These are phyloP conservation scores for Aplodontia rufa DNA, from an alignment of 2,113 vertebrate species.

Conservation along the genomic window DNA sequence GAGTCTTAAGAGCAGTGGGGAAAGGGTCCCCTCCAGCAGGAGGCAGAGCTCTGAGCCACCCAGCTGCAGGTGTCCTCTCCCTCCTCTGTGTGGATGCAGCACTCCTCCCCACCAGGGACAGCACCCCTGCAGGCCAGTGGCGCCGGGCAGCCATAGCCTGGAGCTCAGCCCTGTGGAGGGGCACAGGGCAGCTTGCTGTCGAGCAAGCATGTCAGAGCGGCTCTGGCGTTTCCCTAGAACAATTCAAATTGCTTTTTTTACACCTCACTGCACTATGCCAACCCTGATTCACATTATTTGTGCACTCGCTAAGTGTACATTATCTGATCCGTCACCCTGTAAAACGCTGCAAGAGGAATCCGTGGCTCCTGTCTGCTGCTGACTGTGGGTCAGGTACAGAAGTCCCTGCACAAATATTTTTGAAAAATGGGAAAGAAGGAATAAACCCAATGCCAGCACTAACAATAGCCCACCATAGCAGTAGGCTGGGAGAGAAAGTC, in stretches of 20 bases:
- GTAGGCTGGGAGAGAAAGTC: neutral
- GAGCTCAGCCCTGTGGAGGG: constrained; percentile 49
- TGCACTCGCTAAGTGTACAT: constrained; percentile 85
- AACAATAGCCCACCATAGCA: neutral
- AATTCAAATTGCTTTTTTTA: constrained; percentile 88
- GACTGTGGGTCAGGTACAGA: constrained; percentile 27
- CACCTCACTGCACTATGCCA: constrained; percentile 87
- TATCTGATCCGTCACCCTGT: constrained; percentile 85
- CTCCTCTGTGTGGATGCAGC: neutral
- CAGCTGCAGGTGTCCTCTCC: neutral
- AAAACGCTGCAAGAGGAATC: constrained; percentile 75
- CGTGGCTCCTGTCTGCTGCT: constrained; percentile 56
- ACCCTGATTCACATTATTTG: constrained; percentile 85
- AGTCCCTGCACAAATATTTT: neutral
- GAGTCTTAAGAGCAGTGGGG: neutral
- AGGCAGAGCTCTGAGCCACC: neutral
- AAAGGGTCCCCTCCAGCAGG: neutral
- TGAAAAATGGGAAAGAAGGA: constrained; percentile 43
- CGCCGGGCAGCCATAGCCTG: constrained; percentile 10
- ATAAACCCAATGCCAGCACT: neutral
- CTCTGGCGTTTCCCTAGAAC: constrained; percentile 82
- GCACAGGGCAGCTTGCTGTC: constrained; percentile 56
- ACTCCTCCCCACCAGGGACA: neutral
- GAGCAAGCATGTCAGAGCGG: constrained; percentile 71
- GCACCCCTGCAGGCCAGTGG: neutral